Conservation (phyloP, 2,888 invertebrate genomes). For the Mesochorus sp. region DNA sequence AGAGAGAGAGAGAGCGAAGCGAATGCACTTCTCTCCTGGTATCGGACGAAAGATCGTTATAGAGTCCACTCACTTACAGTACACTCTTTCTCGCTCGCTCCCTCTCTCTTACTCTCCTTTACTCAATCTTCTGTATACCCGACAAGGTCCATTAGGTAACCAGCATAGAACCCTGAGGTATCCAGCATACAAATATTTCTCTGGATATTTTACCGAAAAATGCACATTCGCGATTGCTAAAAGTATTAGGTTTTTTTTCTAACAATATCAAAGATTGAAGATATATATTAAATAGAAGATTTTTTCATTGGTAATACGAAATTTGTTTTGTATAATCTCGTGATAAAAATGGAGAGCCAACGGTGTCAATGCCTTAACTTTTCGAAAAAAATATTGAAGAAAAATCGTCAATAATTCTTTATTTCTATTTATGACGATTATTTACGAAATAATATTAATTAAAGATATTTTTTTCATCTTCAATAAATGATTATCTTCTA, state of each 20-base stretch:
- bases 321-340: too few relatives aligned
- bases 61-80: conserved; percentile 45
- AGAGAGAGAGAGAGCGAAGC: conserved; percentile 14
- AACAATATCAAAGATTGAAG: not conserved
- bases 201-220: not conserved
- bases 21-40: conserved; percentile 65
- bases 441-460: too few relatives aligned
- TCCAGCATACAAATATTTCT: conserved; percentile 29
- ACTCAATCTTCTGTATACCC: conserved; percentile 12
- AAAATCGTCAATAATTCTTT: too few relatives aligned
- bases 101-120: conserved; percentile 59
- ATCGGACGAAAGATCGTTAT: conserved; percentile 64
- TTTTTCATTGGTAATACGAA: too few relatives aligned
- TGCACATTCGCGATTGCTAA: conserved; percentile 3
- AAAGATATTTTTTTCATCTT: too few relatives aligned
- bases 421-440: too few relatives aligned
- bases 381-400: too few relatives aligned
- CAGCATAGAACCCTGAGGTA: conserved; percentile 10
- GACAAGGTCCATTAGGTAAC: conserved; percentile 38
- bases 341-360: too few relatives aligned
- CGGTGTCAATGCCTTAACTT: too few relatives aligned
- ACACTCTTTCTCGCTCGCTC: conserved; percentile 53
- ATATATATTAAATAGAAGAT: too few relatives aligned
- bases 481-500: too few relatives aligned
- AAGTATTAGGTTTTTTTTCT: not conserved